Base-by-base conservation (phyloP, 2,888 invertebrate species). In the Hoplodrina ambigua region DNA sequence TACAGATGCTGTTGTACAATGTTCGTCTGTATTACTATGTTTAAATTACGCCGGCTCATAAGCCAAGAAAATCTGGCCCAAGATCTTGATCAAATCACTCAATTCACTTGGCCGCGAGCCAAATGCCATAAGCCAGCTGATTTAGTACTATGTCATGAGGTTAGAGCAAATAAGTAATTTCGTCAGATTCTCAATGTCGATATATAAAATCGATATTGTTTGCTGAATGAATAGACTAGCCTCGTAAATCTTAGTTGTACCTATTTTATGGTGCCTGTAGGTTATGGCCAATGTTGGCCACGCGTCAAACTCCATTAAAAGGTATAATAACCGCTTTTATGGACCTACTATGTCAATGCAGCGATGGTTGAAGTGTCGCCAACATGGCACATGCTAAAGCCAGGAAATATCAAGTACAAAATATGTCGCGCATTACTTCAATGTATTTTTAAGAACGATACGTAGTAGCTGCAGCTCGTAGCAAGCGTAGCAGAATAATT, bases 61-160 rank as follows among this genome's bases (percentile, higher is more conserved):
- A 74, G 56, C 69, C 56, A 62, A 73, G 64, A 68, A 80, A 77
- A 63, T 71, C 73, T 57, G 62, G 56, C 59, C 62, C 61, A 54
- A 70, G 67, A 73, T 83, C 83, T 81, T 74, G 74, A 67, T 65
- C 63, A 69, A 80, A 81, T 81, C 77, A 71, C 77, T 82, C 76
- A 84, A 81, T 74, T 66, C 30, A 57, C 78, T 79, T 82, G 82
- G 84, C 74, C 1, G 20, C 30, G 15, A 37, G 82, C 84, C 84
- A 82, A 78, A 70, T 41, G 66, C 67, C 58, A 75, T 72, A 75
- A 75, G 54, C 57, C 53, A 59, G 77, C 66, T 70, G 64, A 77
- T 74, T 83, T 70, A 62, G 33, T 72, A 69, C 68, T 70, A 53
- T 61, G 72, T 70, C 78, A 69, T 55, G 52, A 70, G 64, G 78